Conservation (phyloP, 2,113 vertebrate species). For the Electrona antarctica region DNA sequence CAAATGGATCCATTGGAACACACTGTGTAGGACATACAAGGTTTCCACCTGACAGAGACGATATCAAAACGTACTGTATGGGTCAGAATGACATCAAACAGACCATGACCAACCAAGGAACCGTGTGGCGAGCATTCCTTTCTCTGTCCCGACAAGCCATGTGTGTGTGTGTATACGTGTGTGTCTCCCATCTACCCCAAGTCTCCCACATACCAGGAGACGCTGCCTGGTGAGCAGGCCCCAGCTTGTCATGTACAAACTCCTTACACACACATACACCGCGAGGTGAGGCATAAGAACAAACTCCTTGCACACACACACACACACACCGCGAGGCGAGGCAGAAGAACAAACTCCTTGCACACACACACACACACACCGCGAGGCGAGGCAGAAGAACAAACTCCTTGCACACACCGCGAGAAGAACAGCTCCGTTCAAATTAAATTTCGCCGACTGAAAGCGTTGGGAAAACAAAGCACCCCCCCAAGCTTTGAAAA, state of each 20-base stretch:
- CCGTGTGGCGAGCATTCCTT: constrained; percentile 67
- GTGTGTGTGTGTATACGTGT: constrained; percentile 15
- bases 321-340: constrained; percentile 8
- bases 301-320: too few species aligned
- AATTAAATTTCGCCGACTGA: constrained; percentile 45
- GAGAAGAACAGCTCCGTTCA: constrained; percentile 31
- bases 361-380: constrained; percentile 54
- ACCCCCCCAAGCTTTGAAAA: neutral
- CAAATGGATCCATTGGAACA: too few species aligned
- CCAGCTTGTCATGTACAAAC: constrained; percentile 59
- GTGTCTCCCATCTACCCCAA: constrained; percentile 39
- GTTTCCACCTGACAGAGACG: neutral
- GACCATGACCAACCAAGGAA: constrained; percentile 49
- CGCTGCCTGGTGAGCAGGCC: constrained; percentile 57
- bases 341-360: constrained; percentile 40
- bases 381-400: constrained; percentile 16
- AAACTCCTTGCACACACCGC: too few species aligned
- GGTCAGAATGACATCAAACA: constrained; percentile 54
- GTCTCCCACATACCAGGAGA: constrained; percentile 63
- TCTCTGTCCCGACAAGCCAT: constrained; percentile 72
- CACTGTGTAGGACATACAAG: neutral
- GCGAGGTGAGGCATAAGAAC: constrained; percentile 15
- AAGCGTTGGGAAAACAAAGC: constrained; percentile 2
- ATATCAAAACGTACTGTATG: constrained; percentile 38
- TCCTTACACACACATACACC: constrained; percentile 57